Evolutionary conservation across 2,888 invertebrate species (phyloP), one percentile per base, ranked within the genome.

Genomic region (Troilus luridus): DNA sequence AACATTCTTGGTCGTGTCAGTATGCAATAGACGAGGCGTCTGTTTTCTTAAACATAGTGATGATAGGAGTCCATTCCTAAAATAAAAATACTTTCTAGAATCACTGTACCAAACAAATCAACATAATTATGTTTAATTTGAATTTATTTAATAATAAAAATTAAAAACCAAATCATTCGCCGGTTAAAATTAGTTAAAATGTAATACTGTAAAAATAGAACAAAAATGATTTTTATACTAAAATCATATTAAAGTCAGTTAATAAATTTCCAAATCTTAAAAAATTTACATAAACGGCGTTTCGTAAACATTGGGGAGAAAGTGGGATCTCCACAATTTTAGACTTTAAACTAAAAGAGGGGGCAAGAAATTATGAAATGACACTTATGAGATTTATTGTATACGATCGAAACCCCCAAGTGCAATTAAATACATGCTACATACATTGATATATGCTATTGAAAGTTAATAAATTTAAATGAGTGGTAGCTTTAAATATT

Each of bases 211-310:
- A n/a, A 6, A 5, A 24, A 27, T 24, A 77, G 19, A 77, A 41
- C 27, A 24, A 8, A 24, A 72, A 6, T 5, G 24, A 12, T 11
- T 64, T 77, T 77, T 3, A 41, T 41, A 77, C 17, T 0, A 19
- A 1, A 5, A 19, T 17, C 72, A 77, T 41, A 27, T 27, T 17
- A 24, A 67, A 67, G 67, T 27, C 67, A 27, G 67, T 6, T 41
- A 27, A 67, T 67, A 27, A 77, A 77, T 77, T 41, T 41, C 72
- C 17, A 77, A 77, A 77, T 41, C 72, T 41, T 77, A 41, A 77
- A 17, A 27, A 77, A 77, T 77, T 77, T 27, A 77, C 72, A 77
- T 77, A 77, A 77, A 77, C 19, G 72, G 14, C 24, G 41, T 77
- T 77, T 77, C 72, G 72, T 77, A 27, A 77, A 77, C 72, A 41